Evolutionary conservation across 2,797 vertebrate species (phyloP), one percentile per base, ranked within the genome.

Genomic region (Eptatretus atami): DNA sequence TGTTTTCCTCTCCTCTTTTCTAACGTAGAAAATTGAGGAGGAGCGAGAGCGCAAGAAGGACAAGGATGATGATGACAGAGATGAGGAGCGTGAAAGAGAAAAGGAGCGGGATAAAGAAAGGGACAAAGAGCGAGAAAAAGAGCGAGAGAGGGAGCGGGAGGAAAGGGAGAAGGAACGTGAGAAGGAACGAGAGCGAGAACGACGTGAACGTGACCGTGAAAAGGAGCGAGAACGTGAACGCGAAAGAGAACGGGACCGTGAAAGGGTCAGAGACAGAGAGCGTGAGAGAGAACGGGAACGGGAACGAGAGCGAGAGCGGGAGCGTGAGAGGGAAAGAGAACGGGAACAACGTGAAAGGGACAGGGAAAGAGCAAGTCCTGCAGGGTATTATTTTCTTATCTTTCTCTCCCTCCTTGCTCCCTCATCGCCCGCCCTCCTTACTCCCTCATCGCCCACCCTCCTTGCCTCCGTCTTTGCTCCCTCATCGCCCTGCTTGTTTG

Each of bases 111-210:
- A 78, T 15, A 79, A 87, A 15, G 88, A 95, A 53, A 71, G 79
- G 67, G 86, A 86, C 65, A 72, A 83, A 3, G 88, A 92, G 64
- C 68, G 83, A 69, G 84, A 88, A 54, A 79, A 86, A 69, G 88
- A 96, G 53, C 95, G 95, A 70, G 95, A 98, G 72, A 79, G 86
- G 9, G 90, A 98, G 66, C 73, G 81, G 63, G 81, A 44, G 6
- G 31, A 44, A 14, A 60, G 19, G 55, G 55, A 60, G 14, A 14
- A 19, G 19, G 55, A 61, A 24, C 57, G 57, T 12, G 57, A 61
- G 15, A n/a, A 24, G 3, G 57, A n/a, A 61, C 15, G 24, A 9
- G 24, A 61, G 57, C 15, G 24, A n/a, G 24, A 61, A 61, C 15
- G 24, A 24, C 57, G 57, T n/a, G 57, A 61, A n/a, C 15, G 57